A percentile compares a stretch with the other conserved stretches of the same genome.
These are phyloP conservation scores for Varanus salvator DNA, from an alignment of 2,113 vertebrate genomes.

Conservation along the genomic window DNA sequence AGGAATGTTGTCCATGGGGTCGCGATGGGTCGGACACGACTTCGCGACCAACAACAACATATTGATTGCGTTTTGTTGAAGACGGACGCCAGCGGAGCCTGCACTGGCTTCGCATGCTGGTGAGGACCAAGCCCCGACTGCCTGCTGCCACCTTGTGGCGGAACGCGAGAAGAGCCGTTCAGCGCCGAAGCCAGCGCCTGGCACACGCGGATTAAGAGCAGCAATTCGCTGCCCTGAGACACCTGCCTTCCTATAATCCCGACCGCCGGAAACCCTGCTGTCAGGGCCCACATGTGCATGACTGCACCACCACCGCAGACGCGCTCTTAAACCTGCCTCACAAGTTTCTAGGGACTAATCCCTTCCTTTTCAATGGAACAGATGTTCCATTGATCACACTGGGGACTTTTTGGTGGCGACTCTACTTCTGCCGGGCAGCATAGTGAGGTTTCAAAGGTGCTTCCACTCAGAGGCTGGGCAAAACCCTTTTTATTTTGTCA, in stretches of 20 bases:
- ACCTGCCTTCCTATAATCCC: too few species aligned
- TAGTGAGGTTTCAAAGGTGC: too few species aligned
- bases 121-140: not conserved
- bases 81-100: not conserved
- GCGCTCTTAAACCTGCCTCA: not conserved
- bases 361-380: not conserved
- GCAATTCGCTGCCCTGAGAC: too few species aligned
- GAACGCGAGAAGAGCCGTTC: not conserved
- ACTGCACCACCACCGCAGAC: not conserved
- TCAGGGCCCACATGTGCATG: not conserved
- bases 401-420: too few species aligned
- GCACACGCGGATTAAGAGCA: too few species aligned
- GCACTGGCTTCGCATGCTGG: not conserved
- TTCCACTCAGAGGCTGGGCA: too few species aligned
- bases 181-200: not conserved
- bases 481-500: too few species aligned
- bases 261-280: not conserved
- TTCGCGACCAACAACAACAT: too few species aligned
- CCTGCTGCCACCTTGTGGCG: conserved; percentile 33
- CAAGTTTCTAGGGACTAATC: not conserved
- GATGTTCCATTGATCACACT: too few species aligned
- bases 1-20: too few species aligned
- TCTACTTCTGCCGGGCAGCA: too few species aligned
- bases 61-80: not conserved
- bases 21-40: too few species aligned